Conservation (phyloP, 2,888 invertebrate species). For the Stegana nigrithorax region DNA sequence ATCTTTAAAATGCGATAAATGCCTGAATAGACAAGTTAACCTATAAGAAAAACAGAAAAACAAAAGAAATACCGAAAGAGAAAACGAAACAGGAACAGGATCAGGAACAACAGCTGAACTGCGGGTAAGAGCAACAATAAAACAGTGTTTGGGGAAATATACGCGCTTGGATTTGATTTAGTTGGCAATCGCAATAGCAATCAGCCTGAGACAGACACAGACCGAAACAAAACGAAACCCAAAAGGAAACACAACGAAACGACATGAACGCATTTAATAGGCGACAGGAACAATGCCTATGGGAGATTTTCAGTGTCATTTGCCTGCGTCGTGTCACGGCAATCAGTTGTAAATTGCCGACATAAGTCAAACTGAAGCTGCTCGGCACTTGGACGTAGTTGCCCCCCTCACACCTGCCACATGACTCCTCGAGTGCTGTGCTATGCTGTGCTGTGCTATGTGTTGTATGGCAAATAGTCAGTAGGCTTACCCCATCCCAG, state of each 20-base stretch:
- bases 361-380: constrained; percentile 16
- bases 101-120: neutral
- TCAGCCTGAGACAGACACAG: no score
- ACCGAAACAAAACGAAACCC: no score
- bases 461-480: no score
- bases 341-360: constrained; percentile 7
- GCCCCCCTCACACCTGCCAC: no score
- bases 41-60: neutral
- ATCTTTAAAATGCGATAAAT: constrained; percentile 46
- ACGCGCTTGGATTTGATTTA: no score
- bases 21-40: neutral
- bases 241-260: neutral
- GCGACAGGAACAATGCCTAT: neutral
- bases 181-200: no score
- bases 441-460: neutral
- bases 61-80: neutral
- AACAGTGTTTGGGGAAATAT: no score
- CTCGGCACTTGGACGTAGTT: no score
- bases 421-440: no score
- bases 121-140: no score
- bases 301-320: neutral
- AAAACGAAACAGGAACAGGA: neutral
- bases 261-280: neutral
- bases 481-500: no score
- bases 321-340: neutral